These are phyloP conservation scores for Lasiurus cinereus DNA, from an alignment of 2,113 vertebrate species.

Conservation along the genomic window DNA sequence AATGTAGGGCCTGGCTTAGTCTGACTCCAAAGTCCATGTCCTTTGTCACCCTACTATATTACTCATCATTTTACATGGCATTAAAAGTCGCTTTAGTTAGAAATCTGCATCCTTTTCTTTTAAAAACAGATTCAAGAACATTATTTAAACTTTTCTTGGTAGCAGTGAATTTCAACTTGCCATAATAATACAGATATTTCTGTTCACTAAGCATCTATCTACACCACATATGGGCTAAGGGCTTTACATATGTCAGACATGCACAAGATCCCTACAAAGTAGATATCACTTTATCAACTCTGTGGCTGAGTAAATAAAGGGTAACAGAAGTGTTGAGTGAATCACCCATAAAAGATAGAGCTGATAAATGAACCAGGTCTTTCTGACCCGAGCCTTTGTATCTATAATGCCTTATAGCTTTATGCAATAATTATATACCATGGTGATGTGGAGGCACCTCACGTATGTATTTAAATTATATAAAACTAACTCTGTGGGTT, in stretches of 20 bases:
- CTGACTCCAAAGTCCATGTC: not conserved
- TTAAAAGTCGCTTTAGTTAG: not conserved
- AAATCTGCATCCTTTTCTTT: not conserved
- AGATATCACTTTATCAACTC: not conserved
- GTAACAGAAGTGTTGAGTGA: not conserved
- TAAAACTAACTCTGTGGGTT: not conserved
- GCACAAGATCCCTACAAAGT: not conserved
- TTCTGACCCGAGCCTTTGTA: not conserved
- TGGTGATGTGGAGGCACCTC: not conserved
- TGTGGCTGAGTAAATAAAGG: not conserved
- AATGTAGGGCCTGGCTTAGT: not conserved
- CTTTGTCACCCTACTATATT: not conserved
- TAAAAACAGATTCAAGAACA: not conserved
- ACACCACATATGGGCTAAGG: not conserved
- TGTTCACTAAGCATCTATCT: not conserved
- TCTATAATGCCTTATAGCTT: not conserved
- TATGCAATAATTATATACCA: conserved; percentile 7
- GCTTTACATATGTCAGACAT: not conserved
- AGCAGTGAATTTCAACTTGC: conserved; percentile 6
- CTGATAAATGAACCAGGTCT: not conserved
- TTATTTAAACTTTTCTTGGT: conserved; percentile 10
- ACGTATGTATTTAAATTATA: not conserved
- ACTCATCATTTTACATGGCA: not conserved
- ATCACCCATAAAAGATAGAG: not conserved
- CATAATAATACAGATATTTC: conserved; percentile 33